These are phyloP conservation scores for Mesorhabditis sp. DNA, from an alignment of 2,888 invertebrate species.

Conservation along the genomic window DNA sequence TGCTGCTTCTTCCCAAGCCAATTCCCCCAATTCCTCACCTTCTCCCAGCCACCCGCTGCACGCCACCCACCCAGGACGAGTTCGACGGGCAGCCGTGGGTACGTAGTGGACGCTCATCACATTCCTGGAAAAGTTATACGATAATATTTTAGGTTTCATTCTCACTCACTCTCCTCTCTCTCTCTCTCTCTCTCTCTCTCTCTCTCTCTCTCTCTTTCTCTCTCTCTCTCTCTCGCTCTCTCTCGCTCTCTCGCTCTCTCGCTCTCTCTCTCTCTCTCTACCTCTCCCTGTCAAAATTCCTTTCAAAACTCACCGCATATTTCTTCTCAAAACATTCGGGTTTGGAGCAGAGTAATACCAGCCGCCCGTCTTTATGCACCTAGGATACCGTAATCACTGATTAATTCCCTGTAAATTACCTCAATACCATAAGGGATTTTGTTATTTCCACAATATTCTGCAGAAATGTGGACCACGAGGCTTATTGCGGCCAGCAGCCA, in stretches of 20 bases:
- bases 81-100: constrained; percentile 21
- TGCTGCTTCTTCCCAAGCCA: too few species aligned
- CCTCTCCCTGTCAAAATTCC: too few species aligned
- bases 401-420: constrained; percentile 6
- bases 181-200: too few species aligned
- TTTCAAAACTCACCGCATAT: constrained; percentile 23
- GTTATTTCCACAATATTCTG: constrained; percentile 33
- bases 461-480: too few species aligned
- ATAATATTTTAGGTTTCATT: too few species aligned
- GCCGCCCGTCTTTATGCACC: constrained; percentile 25
- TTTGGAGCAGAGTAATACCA: constrained; percentile 29
- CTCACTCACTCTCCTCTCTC: too few species aligned
- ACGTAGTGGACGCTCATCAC: constrained; percentile 28
- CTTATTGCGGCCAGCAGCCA: too few species aligned
- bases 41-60: constrained; percentile 7
- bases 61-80: constrained; percentile 36
- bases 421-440: constrained; percentile 36
- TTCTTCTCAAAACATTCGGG: constrained; percentile 39
- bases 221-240: too few species aligned
- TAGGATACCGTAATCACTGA: background rate
- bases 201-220: too few species aligned
- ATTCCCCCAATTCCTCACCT: background rate
- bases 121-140: constrained; percentile 18
- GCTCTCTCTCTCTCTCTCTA: too few species aligned
- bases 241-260: too few species aligned